Base-by-base conservation (phyloP, 2,113 vertebrate species). In the Sakesphorus luctuosus region DNA sequence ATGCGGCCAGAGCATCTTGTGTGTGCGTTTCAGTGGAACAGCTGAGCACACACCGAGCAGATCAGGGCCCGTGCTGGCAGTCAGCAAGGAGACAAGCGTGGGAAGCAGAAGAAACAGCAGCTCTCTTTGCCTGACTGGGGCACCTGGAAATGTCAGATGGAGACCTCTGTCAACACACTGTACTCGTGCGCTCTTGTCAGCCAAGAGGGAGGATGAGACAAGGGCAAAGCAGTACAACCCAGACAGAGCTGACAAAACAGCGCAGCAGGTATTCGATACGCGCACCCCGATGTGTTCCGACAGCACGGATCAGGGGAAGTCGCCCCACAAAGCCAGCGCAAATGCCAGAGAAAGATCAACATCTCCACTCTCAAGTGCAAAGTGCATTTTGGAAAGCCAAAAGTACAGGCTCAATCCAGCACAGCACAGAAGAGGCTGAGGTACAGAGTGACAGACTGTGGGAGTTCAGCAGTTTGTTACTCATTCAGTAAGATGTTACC, bases 201-300 rank as follows among this genome's bases (percentile, higher is more conserved):
- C 53, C 58, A 31, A 15, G 49, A 29, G 21, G 29, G 36, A 85
- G 62, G 65, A 36, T 9, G 52, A 75, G n/a, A 38, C 24, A 47
- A 81, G 50, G 40, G 59, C 83, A 88, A 43, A 81, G 55, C 24
- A 46, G 47, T 8, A 14, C 14, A 40, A 1, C 5, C 44, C 43
- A 24, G 83, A 15, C 24, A 82, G 89, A 59, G 4, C n/a, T 66
- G 69, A 53, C 28, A 40, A 3, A 52, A 40, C 40, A 11, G 49
- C 7, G 12, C 29, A 10, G 5, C 35, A n/a, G 56, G 56, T 43
- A 16, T 5, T 9, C 43, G 6, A 18, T 7, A 9, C 0, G 0
- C 6, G 1, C 0, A 2, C 11, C 36, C 56, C 1, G 0, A 8
- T 3, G 50, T 0, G 35, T 3, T 36, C 65, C 13, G 29, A 46